Percentiles rank a stretch among this genome's conserved stretches.
phyloP scores from a whole-genome alignment of 2,797 vertebrate species.

The Centroberyx gerrardi region DNA sequence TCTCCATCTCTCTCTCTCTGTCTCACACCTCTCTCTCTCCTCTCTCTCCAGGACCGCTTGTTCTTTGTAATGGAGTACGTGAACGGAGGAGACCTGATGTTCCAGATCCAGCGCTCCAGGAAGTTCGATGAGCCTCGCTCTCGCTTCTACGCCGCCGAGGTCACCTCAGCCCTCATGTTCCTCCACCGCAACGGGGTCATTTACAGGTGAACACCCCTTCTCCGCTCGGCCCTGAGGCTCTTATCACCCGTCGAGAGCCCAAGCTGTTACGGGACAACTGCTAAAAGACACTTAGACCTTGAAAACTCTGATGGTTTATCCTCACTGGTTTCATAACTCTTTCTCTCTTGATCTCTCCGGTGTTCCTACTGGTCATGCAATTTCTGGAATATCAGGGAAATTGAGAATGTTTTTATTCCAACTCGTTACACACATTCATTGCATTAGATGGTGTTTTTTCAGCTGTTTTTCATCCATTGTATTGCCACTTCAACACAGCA shows the following conservation, averaged over 20 bases:
- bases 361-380: too few species aligned
- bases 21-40: conserved; percentile 8
- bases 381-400: too few species aligned
- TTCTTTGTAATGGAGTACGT: conserved; percentile 99
- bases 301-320: too few species aligned
- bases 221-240: conserved; percentile 21
- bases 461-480: too few species aligned
- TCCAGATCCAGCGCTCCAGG: conserved; percentile 98
- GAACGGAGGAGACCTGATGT: conserved; percentile 99
- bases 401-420: too few species aligned
- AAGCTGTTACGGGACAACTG: background rate
- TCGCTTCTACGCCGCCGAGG: conserved; percentile 98
- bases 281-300: too few species aligned
- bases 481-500: too few species aligned
- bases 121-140: conserved; percentile 98
- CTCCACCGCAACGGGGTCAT: conserved; percentile 98
- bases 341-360: background rate
- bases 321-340: background rate
- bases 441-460: too few species aligned
- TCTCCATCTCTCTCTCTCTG: background rate
- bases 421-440: too few species aligned
- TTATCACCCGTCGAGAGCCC: conserved; percentile 56
- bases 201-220: conserved; percentile 90
- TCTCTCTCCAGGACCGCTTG: conserved; percentile 92
- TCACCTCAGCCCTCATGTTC: conserved; percentile 99